phyloP scores from a whole-genome alignment of 2,888 invertebrate genomes.

The Plemyria rubiginata region DNA sequence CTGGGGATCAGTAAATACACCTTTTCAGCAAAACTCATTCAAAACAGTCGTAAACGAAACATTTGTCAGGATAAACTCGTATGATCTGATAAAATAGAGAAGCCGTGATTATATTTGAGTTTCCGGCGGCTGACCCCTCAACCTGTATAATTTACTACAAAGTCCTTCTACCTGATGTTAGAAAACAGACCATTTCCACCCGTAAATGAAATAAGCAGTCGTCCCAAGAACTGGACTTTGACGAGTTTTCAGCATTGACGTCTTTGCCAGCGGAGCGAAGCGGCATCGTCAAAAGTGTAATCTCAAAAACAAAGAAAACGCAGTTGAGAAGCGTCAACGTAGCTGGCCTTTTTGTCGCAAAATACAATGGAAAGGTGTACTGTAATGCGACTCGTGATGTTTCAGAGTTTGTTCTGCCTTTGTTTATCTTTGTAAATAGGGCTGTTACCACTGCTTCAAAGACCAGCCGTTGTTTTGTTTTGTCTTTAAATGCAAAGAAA shows the following conservation, averaged over 20 bases:
- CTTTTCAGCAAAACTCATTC: no score
- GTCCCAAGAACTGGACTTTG: slow-evolving; percentile 54
- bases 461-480: slow-evolving; percentile 27
- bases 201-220: slow-evolving; percentile 40
- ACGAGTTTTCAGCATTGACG: slow-evolving; percentile 55
- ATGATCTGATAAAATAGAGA: no score
- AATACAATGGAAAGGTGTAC: slow-evolving; percentile 51
- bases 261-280: slow-evolving; percentile 40
- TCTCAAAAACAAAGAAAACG: slow-evolving; percentile 57
- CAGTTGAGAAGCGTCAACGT: slow-evolving; percentile 46
- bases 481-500: slow-evolving; percentile 34
- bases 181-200: slow-evolving; percentile 1
- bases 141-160: not conserved
- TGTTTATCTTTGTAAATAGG: slow-evolving; percentile 39
- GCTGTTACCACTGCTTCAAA: slow-evolving; percentile 35
- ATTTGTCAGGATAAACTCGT: no score
- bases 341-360: slow-evolving; percentile 50
- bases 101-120: no score
- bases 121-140: not conserved
- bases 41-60: no score
- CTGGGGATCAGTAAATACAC: no score
- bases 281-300: slow-evolving; percentile 53
- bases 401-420: slow-evolving; percentile 35
- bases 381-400: slow-evolving; percentile 46
- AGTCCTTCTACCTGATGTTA: not conserved